Conservation (phyloP, 2,113 vertebrate species). For the Regulus satrapa region DNA sequence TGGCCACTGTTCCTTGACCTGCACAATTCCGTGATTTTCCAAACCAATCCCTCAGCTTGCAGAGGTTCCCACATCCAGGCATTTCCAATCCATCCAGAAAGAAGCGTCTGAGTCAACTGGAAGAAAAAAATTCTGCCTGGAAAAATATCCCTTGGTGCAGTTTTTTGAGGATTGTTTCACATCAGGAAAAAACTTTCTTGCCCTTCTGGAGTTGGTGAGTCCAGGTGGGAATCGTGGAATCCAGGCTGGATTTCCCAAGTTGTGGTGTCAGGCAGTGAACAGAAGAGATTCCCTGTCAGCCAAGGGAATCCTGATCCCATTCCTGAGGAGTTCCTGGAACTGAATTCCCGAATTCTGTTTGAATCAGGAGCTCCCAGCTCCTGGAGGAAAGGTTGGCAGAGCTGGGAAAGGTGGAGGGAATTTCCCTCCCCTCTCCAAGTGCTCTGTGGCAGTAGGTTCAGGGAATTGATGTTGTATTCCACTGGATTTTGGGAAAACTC, state of each 20-base stretch:
- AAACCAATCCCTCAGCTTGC: background rate
- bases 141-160: background rate
- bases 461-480: background rate
- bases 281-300: background rate
- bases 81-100: background rate
- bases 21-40: background rate
- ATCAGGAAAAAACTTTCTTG: accelerated
- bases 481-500: background rate
- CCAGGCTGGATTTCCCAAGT: background rate
- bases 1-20: background rate
- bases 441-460: background rate
- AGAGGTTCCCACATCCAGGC: background rate
- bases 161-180: accelerated
- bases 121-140: background rate
- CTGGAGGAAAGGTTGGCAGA: background rate
- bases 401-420: background rate
- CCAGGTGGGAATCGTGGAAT: background rate
- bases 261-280: background rate
- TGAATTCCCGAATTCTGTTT: no score
- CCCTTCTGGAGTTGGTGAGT: background rate
- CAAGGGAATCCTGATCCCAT: background rate
- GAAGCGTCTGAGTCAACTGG: background rate
- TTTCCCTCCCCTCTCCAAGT: accelerated
- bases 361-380: background rate
- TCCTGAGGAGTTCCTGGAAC: background rate